Evolutionary conservation across 2,797 vertebrate species (phyloP), one percentile per base, ranked within the genome.

Genomic region (Pantherophis alleghaniensis): DNA sequence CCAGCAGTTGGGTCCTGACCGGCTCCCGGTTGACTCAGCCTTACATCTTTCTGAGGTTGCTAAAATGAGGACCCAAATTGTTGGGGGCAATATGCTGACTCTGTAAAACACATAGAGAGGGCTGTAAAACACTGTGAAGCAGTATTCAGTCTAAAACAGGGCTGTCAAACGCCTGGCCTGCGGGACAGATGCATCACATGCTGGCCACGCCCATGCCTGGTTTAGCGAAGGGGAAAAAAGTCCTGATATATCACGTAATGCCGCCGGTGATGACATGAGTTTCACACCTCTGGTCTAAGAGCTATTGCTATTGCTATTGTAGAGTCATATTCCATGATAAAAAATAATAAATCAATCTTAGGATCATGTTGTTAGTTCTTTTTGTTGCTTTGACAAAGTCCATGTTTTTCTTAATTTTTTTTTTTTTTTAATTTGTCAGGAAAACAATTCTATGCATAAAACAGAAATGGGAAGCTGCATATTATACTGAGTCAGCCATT

Each of bases 181-280:
- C 1, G 57, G 57, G 57, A 5, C 1, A 16, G 57, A 57, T 57
- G 57, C 18, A 5, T 57, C 57, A 57, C 16, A 1, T 57, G 57
- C 16, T 57, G 57, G 18, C 57, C 57, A 59, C 5, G 6, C 57
- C 18, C 57, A 20, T 0, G 56, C 56, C 16, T 5, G 5, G 14
- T 20, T 59, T 59, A 59, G 57, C 18, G 2, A 59, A 59, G 18
- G 5, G 18, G 57, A 2, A 20, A 57, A 20, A 59, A 59, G 18
- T 59, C 18, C 18, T 0, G 14, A 59, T 20, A 7, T 59, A 18
- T 59, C 16, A 59, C 0, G 57, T 59, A 5, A 7, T 59, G 5
- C 5, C 2, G 18, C 18, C 5, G 1, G 1, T 59, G 5, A 59
- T 6, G 18, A 59, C 1, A 2, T 0, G 5, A 22, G 18, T 59